Evolutionary conservation across 2,888 invertebrate genomes (phyloP), one percentile per base, ranked within the genome.

Genomic region (Linnaemya tessellans): DNA sequence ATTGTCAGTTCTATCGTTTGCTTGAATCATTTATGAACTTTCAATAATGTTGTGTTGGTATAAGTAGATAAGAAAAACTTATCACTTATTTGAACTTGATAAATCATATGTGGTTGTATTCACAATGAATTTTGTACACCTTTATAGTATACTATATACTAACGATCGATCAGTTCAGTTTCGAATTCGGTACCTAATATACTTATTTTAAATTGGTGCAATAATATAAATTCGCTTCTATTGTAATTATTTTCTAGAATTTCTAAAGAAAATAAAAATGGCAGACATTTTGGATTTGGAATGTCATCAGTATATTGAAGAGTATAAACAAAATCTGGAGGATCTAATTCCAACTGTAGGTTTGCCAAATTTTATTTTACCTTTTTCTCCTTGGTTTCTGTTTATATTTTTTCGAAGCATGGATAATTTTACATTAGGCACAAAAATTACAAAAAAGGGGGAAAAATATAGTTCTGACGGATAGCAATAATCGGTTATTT

Each of bases 261-360:
- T 58, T 60, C 38, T 38, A 67, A 67, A 70, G 41, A 46, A 81
- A 82, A 75, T 22, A 67, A 77, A 79, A 67, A 91, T 92, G 92
- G 88, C 90, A 18, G 92, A 92, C 87, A 91, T 92, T 87, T 84
- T 90, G 86, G 88, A 89, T 85, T 64, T 92, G 58, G 89, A 90
- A 68, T 90, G 91, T 30, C 89, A 91, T 87, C 87, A 91, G 77
- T 87, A 89, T 65, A 84, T 90, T 60, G 88, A 89, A 79, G 92
- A 92, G 87, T 92, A 91, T 84, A 89, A 89, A 87, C 89, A 88
- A 86, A 88, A 80, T 79, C 86, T 92, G 73, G 89, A 89, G 80
- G 92, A 92, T 80, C 64, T 90, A 68, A 85, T 92, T 70, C 92
- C 91, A 79, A 88, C 87, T 87, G 92, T 92, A 92, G 84, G 92